Evolutionary conservation across 2,113 vertebrate genomes (phyloP).

Genomic region (Thomomys bottae): DNA sequence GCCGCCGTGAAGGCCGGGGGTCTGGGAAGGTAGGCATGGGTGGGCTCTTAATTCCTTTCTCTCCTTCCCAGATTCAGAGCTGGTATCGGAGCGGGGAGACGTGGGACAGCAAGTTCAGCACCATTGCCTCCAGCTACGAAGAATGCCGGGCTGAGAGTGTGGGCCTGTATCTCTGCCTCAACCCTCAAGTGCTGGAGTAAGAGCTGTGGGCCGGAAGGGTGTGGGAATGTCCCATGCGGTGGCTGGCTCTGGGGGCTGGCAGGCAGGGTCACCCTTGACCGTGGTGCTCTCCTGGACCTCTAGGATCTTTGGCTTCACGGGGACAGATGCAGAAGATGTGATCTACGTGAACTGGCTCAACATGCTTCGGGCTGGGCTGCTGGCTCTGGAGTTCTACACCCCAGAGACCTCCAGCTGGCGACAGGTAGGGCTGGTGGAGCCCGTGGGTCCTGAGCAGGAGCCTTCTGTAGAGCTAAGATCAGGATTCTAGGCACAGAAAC

Average conservation of each 20-base stretch:
- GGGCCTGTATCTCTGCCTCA: constrained; percentile 93
- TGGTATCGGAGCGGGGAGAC: constrained; percentile 94
- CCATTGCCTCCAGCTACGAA: constrained; percentile 93
- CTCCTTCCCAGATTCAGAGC: constrained; percentile 87
- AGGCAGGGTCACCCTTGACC: background rate
- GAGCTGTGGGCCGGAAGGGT: background rate
- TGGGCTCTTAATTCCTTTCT: background rate
- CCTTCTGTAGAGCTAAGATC: background rate
- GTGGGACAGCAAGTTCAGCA: constrained; percentile 95
- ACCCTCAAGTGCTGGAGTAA: constrained; percentile 87
- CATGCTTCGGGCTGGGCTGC: constrained; percentile 92
- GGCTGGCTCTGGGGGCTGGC: background rate
- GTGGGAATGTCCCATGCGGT: background rate
- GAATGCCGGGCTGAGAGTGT: constrained; percentile 95
- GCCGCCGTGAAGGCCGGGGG: background rate
- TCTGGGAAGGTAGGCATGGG: background rate
- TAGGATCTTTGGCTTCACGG: constrained; percentile 93
- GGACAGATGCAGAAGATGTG: constrained; percentile 89
- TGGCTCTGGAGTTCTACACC: constrained; percentile 94
- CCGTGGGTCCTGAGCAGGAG: background rate
- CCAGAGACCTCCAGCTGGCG: constrained; percentile 91
- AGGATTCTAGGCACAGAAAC: background rate
- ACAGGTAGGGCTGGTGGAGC: constrained; percentile 85
- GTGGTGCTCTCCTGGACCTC: background rate
- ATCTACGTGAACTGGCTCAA: constrained; percentile 94